These are phyloP conservation scores for Drosophila mulleri DNA, from an alignment of 2,888 invertebrate genomes.

Conservation along the genomic window DNA sequence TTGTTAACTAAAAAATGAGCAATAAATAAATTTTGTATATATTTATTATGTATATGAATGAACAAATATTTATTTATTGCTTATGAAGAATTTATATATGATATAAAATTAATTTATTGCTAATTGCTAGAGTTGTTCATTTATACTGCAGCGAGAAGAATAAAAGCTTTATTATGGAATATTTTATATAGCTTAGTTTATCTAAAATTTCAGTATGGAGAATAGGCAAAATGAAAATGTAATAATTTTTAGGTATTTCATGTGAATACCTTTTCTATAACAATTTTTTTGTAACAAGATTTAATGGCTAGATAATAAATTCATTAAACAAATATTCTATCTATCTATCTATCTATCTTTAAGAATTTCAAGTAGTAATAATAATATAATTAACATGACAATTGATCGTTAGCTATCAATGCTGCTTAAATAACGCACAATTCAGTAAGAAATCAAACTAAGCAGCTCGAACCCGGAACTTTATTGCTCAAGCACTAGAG, in stretches of 20 bases:
- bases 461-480: not conserved
- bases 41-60: not conserved
- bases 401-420: not conserved
- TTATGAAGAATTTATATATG: conserved; percentile 4
- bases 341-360: too few relatives aligned
- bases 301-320: not conserved
- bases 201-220: not conserved
- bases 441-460: not conserved
- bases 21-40: not conserved
- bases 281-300: not conserved
- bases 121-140: not conserved
- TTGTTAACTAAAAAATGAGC: not conserved
- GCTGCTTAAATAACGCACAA: not conserved
- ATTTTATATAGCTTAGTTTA: not conserved
- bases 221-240: not conserved
- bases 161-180: not conserved
- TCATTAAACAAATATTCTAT: too few relatives aligned
- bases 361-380: too few relatives aligned
- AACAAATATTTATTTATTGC: not conserved
- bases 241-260: not conserved
- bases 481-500: not conserved
- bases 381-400: too few relatives aligned
- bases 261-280: not conserved
- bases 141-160: not conserved
- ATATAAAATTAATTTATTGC: not conserved